Evolutionary conservation across 2,797 vertebrate species (phyloP), one percentile per base, ranked within the genome.

Genomic region (Malurus leucopterus): DNA sequence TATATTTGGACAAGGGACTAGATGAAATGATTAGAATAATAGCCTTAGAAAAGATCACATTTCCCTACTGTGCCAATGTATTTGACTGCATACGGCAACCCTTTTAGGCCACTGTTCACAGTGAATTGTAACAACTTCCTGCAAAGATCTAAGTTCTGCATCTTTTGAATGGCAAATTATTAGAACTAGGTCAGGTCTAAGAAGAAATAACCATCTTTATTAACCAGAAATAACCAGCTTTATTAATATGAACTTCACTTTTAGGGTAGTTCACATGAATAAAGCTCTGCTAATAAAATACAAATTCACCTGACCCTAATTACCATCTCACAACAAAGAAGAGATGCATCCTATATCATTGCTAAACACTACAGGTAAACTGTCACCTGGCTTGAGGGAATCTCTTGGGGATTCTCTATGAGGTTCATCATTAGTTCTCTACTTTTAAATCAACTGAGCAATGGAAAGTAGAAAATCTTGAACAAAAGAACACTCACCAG

Each of bases 1-100:
- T 95, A 88, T 95, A 95, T 95, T 92, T 93, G 95, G 95, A 95
- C 94, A 95, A 94, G 93, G 73, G 92, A 95, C 90, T 94, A 94
- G 95, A 96, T 95, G 92, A 96, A 96, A 95, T 93, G 93, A 94
- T 95, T 94, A 94, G 95, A 93, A 96, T 95, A 95, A 95, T 91
- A 94, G 95, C 89, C 90, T 96, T 92, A 95, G 94, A 96, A 96
- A 95, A 93, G 94, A 95, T 95, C 92, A 87, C 85, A 93, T 96
- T 93, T 93, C 87, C 96, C 94, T 90, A 92, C 95, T 81, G 75
- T 92, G 90, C 75, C 84, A 85, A 27, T 91, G 93, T 93, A 83
- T 82, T 65, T 91, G 83, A 92, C 84, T 77, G 74, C 85, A 82
- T 86, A 84, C 11, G 0, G 57, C 68, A 73, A 61, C 62, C 69